Conservation (phyloP, 2,888 invertebrate species). For the Scrobipalpa atriplicella region DNA sequence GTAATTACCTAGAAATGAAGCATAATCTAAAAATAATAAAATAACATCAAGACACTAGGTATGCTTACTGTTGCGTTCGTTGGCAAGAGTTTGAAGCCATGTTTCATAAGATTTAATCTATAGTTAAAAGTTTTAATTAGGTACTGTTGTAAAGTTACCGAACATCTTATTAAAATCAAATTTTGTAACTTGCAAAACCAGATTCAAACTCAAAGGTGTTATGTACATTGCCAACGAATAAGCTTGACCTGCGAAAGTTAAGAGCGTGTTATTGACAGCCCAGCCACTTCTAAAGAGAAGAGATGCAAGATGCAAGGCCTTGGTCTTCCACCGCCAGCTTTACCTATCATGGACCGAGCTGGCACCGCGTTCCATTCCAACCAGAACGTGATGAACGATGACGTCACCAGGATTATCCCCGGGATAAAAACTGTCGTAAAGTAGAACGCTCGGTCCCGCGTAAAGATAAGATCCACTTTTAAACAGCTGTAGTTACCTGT, state of each 20-base stretch:
- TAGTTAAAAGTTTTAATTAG: not conserved
- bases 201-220: constrained; percentile 33
- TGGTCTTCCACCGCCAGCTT: constrained; percentile 65
- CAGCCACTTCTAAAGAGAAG: constrained; percentile 69
- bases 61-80: constrained; percentile 39
- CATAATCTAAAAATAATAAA: constrained; percentile 69
- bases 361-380: constrained; percentile 96
- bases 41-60: constrained; percentile 38
- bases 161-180: not conserved
- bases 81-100: constrained; percentile 39
- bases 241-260: constrained; percentile 63
- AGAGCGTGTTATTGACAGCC: constrained; percentile 74
- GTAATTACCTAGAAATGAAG: constrained; percentile 92
- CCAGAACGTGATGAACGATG: constrained; percentile 94
- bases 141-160: not conserved
- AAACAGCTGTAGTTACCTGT: constrained; percentile 95
- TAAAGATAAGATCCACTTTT: constrained; percentile 93
- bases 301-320: constrained; percentile 68
- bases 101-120: constrained; percentile 29
- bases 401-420: constrained; percentile 94
- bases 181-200: constrained; percentile 10
- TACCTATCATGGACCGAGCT: constrained; percentile 94
- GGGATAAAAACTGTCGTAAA: constrained; percentile 96
- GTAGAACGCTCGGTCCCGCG: constrained; percentile 94
- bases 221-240: constrained; percentile 59